Percentiles rank a stretch among this genome's conserved stretches.
These are phyloP conservation scores for Aphelocoma californica DNA, from an alignment of 2,797 vertebrate genomes.

Conservation along the genomic window DNA sequence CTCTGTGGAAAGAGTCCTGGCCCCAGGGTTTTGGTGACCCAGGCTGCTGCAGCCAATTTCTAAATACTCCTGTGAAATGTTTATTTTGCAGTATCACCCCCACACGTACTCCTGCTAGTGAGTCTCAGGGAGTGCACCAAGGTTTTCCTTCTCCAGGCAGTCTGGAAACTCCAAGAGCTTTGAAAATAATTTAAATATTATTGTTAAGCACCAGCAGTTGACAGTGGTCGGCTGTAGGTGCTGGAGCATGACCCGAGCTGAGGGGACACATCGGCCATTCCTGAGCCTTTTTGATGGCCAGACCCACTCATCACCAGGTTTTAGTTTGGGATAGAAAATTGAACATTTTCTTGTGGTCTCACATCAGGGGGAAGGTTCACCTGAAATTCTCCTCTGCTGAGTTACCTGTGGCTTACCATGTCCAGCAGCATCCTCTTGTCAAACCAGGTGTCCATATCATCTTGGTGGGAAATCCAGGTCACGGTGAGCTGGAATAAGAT, in stretches of 20 bases:
- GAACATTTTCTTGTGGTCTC: not conserved
- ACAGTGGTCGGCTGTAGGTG: not conserved
- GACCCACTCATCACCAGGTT: not conserved
- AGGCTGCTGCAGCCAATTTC: slow-evolving; percentile 21
- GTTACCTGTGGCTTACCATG: not conserved
- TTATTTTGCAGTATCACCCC: not conserved
- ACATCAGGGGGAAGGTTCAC: rapidly evolving
- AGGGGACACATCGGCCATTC: not conserved
- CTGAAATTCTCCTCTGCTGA: not conserved
- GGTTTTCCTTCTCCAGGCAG: not conserved
- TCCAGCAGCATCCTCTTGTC: not conserved
- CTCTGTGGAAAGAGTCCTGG: not conserved
- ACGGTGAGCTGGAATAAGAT: not conserved
- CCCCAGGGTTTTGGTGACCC: slow-evolving; percentile 18
- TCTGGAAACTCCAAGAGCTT: not conserved
- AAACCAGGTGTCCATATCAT: not conserved
- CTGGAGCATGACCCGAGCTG: not conserved
- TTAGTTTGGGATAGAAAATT: not conserved
- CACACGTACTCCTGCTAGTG: not conserved
- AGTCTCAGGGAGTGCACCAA: rapidly evolving
- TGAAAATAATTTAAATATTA: not conserved
- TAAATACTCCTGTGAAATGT: not conserved
- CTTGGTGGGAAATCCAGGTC: not conserved
- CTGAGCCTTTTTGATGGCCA: not conserved
- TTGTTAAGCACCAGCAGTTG: not conserved